Percentiles rank a stretch among this genome's conserved stretches.
These are phyloP conservation scores for Nymphicus hollandicus DNA, from an alignment of 2,113 vertebrate genomes.

Conservation along the genomic window DNA sequence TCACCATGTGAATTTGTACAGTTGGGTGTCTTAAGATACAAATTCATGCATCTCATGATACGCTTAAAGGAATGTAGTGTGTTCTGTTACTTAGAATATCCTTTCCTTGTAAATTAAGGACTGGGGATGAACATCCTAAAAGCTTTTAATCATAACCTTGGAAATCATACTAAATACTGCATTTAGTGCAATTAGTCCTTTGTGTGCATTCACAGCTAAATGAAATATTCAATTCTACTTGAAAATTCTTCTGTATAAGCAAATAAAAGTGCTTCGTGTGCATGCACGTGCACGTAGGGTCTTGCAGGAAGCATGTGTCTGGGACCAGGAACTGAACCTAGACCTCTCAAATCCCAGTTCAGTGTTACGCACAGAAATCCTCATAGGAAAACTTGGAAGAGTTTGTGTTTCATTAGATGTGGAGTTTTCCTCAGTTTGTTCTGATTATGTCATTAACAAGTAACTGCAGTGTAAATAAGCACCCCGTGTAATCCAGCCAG, in stretches of 20 bases:
- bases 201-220: background rate
- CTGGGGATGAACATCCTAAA: background rate
- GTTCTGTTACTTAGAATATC: background rate
- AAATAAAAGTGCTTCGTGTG: background rate
- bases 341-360: background rate
- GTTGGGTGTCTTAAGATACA: background rate
- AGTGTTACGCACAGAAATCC: background rate
- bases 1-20: background rate
- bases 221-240: background rate
- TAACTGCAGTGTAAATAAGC: conserved; percentile 16
- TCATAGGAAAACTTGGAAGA: background rate
- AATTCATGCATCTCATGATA: background rate
- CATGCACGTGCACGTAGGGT: background rate
- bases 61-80: background rate
- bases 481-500: background rate
- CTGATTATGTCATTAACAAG: conserved; percentile 21
- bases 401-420: background rate
- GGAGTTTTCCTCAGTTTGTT: conserved; percentile 16
- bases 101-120: background rate
- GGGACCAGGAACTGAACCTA: background rate
- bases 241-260: background rate
- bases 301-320: background rate
- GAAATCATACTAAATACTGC: background rate
- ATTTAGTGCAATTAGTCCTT: background rate
- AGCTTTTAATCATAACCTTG: background rate